A percentile compares a stretch with the other conserved stretches of the same genome.
Evolutionary conservation across 2,113 vertebrate species (phyloP).

Genomic region (Panthera leo): DNA sequence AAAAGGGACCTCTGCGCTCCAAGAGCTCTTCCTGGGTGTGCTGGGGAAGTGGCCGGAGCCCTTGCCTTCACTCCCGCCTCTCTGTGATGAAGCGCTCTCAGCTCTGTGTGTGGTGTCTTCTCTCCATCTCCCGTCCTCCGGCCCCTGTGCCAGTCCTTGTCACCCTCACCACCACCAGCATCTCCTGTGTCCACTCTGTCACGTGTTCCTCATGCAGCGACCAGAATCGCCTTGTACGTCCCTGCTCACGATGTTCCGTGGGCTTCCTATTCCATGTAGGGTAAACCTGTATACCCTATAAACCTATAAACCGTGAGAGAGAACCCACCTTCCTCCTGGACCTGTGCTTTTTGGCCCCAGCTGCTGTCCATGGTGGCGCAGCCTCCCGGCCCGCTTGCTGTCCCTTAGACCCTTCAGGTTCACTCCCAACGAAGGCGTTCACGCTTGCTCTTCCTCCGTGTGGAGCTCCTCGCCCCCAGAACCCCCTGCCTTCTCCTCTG

Average conservation of each 20-base stretch:
- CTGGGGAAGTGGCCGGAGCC: not conserved
- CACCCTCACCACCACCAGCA: not conserved
- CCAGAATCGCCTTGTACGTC: not conserved
- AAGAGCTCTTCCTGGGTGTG: fast-evolving
- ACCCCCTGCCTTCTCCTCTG: not conserved
- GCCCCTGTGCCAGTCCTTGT: no score
- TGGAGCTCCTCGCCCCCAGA: fast-evolving
- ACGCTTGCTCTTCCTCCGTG: not conserved
- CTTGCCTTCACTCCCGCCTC: not conserved
- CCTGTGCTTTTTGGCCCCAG: not conserved
- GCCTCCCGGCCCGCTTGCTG: not conserved
- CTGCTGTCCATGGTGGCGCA: not conserved
- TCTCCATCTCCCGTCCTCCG: not conserved
- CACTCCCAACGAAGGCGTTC: not conserved
- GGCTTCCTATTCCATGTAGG: not conserved
- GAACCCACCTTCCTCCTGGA: not conserved
- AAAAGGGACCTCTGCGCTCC: not conserved
- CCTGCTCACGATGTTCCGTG: not conserved
- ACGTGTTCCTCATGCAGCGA: not conserved
- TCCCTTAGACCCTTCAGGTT: not conserved
- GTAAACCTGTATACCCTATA: not conserved
- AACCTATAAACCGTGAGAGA: no score
- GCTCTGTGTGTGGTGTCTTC: not conserved
- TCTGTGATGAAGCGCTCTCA: not conserved
- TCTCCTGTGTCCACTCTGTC: no score